Evolutionary conservation across 2,113 vertebrate species (phyloP), one percentile per base, ranked within the genome.

Genomic region (Haemorhous mexicanus): DNA sequence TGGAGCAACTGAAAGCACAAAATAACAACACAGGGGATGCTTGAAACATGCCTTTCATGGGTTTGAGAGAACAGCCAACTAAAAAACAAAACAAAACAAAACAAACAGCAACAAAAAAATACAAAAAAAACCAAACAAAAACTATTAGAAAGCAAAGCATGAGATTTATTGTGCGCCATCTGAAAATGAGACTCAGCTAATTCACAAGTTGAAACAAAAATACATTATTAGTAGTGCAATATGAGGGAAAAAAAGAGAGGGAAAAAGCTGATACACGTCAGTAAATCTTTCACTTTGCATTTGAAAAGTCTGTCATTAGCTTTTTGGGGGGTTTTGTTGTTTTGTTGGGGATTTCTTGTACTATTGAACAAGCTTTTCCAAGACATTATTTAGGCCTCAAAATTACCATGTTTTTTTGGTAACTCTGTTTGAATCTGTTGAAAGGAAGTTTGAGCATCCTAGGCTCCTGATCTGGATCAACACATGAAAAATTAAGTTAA

Each of bases 281-380:
- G 6, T 41, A 75, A 80, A 53, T 33, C 30, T 70, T 64, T 27
- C 16, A 52, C 19, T 87, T 63, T 46, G 15, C 28, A 21, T 58
- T 50, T 84, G 23, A 89, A 89, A 56, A 1, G 11, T 21, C 8
- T n/a, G 10, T 49, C 30, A 27, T 6, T 53, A 13, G 2, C 4
- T 1, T 2, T 9, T 52, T 3, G 0, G 1, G 9, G 24, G 9
- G 1, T 9, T 68, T 78, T 23, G 13, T 28, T 37, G 13, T 14
- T 55, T 81, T 39, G 1, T 37, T 22, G 8, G 5, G 4, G 0
- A 0, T 6, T 22, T 32, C 52, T 47, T 53, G 6, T 74, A 46
- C 43, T 61, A 22, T 18, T 12, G 20, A 84, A 43, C 7, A 56
- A 47, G 21, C 0, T 56, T 86, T 68, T 68, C 10, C 15, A 68